phyloP scores from a whole-genome alignment of 2,888 invertebrate species.

The Mesoligia furuncula region DNA sequence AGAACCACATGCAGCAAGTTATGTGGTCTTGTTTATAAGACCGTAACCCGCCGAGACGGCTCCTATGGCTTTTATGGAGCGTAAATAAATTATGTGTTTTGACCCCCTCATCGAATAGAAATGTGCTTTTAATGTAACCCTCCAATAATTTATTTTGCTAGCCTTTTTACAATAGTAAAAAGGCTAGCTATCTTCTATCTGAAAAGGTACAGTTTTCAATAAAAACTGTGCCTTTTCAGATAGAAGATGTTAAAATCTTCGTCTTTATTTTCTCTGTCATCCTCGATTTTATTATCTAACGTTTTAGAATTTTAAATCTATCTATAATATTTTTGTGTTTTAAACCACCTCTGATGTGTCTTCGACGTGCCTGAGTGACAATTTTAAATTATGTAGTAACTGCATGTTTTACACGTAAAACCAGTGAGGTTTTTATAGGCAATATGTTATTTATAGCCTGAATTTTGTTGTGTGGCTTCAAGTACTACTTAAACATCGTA shows the following conservation, averaged over 20 bases:
- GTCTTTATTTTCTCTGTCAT: too few species aligned
- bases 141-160: constrained; percentile 1
- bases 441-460: constrained; percentile 36
- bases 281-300: neutral
- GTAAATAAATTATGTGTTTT: constrained; percentile 54
- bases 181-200: too few species aligned
- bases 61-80: constrained; percentile 49
- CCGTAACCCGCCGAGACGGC: constrained; percentile 40
- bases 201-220: too few species aligned
- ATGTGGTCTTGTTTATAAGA: constrained; percentile 53
- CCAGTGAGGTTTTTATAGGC: constrained; percentile 22
- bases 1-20: constrained; percentile 44
- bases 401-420: neutral
- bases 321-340: neutral
- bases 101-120: constrained; percentile 24
- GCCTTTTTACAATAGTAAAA: neutral
- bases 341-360: neutral
- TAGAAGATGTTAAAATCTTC: constrained; percentile 2
- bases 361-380: too few species aligned
- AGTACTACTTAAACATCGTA: constrained; percentile 15
- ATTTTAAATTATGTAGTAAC: neutral
- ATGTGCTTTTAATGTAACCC: constrained; percentile 11
- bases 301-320: neutral
- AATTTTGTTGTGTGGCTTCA: constrained; percentile 36
- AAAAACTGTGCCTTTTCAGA: neutral